Evolutionary conservation across 2,797 vertebrate species (phyloP).

Genomic region (Enteromius paludinosus): DNA sequence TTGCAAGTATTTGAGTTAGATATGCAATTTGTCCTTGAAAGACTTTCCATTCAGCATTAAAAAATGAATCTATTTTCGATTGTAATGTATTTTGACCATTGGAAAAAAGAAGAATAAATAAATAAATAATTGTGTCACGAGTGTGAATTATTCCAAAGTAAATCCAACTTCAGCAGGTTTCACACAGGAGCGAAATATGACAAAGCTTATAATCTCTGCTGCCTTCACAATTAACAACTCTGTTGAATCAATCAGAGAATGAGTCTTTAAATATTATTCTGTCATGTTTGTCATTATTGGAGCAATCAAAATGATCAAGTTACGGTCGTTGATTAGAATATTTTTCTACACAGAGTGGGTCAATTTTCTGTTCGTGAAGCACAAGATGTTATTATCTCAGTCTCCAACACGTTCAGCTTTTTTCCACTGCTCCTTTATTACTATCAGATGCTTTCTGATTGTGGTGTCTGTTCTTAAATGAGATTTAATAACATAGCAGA

Average conservation of each 20-base stretch:
- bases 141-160: slow-evolving; percentile 5
- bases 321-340: slow-evolving; percentile 12
- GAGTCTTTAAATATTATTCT: neutral
- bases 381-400: slow-evolving; percentile 16
- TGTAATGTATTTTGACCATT: neutral
- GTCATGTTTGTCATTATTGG: slow-evolving; percentile 8
- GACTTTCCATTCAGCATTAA: neutral
- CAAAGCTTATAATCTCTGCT: slow-evolving; percentile 5
- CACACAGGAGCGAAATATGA: slow-evolving; percentile 25
- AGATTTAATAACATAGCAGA: slow-evolving; percentile 45
- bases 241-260: neutral
- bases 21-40: neutral
- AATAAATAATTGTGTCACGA: neutral
- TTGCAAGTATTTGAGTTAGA: neutral
- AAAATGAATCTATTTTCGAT: neutral
- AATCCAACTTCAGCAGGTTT: slow-evolving; percentile 19
- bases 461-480: slow-evolving; percentile 20
- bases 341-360: neutral
- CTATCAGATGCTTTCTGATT: slow-evolving; percentile 43
- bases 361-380: neutral
- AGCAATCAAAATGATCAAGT: slow-evolving; percentile 10
- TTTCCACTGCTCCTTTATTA: slow-evolving; percentile 36
- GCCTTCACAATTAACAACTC: neutral
- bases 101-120: neutral
- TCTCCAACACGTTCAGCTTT: slow-evolving; percentile 18